Evolutionary conservation across 92 coral and sea anemone species (phyloP).

Genomic region (Umimayanthus kanabou): DNA sequence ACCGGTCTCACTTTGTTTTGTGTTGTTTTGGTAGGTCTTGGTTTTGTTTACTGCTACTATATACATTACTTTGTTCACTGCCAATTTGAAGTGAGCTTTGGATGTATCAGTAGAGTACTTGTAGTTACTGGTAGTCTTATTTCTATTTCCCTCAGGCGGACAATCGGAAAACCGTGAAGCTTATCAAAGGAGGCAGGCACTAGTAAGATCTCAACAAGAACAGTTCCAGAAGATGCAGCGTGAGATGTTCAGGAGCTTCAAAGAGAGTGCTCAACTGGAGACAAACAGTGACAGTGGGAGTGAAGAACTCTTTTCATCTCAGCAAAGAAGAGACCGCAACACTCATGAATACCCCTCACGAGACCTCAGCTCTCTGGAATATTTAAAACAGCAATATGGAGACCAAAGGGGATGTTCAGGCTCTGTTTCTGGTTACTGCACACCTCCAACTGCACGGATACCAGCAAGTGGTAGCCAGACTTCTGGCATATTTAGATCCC

Average conservation of each 20-base stretch:
- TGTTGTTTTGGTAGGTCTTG: no score
- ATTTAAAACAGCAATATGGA: conserved; percentile 55
- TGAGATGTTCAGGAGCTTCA: conserved; percentile 60
- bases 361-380: conserved; percentile 43
- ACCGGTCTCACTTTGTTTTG: no score
- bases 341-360: conserved; percentile 1
- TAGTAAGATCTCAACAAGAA: conserved; percentile 52
- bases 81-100: no score
- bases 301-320: conserved; percentile 32
- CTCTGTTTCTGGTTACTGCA: conserved; percentile 2
- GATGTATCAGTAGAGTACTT: no score
- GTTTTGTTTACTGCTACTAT: neutral
- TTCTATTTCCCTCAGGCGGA: neutral
- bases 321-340: conserved; percentile 21
- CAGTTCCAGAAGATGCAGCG: conserved; percentile 63
- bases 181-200: conserved; percentile 51
- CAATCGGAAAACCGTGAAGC: neutral
- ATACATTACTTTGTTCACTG: neutral
- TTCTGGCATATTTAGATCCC: neutral
- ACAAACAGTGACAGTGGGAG: conserved; percentile 41
- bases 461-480: conserved; percentile 47
- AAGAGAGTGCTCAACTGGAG: conserved; percentile 50
- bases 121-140: neutral
- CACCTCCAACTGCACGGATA: conserved; percentile 49
- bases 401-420: conserved; percentile 14